Evolutionary conservation across 2,797 vertebrate genomes (phyloP).

Genomic region (Graptemys geographica): DNA sequence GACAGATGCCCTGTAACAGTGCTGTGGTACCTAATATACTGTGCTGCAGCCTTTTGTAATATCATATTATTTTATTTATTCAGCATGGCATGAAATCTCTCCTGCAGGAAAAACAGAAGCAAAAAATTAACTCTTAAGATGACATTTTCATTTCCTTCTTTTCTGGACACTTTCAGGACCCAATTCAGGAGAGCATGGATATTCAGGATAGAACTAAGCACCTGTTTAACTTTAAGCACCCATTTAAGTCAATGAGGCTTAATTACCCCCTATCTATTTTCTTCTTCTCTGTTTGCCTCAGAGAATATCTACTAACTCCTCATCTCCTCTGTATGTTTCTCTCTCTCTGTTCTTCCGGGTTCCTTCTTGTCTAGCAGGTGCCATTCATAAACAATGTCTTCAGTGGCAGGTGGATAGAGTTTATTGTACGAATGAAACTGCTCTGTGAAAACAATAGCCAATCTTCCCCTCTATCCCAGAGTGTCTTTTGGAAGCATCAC

Average conservation of each 20-base stretch:
- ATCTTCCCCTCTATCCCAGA: neutral
- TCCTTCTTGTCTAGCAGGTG: neutral
- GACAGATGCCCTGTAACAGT: conserved; percentile 52
- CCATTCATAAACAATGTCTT: neutral
- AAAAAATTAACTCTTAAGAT: neutral
- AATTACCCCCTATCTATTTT: neutral
- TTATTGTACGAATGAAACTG: neutral
- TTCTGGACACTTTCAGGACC: neutral
- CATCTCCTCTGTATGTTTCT: neutral
- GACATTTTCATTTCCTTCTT: neutral
- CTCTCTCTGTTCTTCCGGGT: neutral
- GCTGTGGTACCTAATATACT: conserved; percentile 33
- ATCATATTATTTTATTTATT: conserved; percentile 62
- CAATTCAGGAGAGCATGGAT: rapidly evolving
- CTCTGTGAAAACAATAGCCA: neutral
- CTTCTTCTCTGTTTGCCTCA: neutral
- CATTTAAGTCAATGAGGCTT: rapidly evolving
- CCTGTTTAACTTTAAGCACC: rapidly evolving
- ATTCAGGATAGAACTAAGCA: rapidly evolving
- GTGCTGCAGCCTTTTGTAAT: conserved; percentile 36
- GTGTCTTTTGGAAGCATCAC: neutral
- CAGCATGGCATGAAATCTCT: conserved; percentile 50
- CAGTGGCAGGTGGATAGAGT: neutral
- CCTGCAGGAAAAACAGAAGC: conserved; percentile 32
- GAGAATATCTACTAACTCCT: neutral